phyloP scores from a whole-genome alignment of 2,888 invertebrate species.

The Hartigia nigra region DNA sequence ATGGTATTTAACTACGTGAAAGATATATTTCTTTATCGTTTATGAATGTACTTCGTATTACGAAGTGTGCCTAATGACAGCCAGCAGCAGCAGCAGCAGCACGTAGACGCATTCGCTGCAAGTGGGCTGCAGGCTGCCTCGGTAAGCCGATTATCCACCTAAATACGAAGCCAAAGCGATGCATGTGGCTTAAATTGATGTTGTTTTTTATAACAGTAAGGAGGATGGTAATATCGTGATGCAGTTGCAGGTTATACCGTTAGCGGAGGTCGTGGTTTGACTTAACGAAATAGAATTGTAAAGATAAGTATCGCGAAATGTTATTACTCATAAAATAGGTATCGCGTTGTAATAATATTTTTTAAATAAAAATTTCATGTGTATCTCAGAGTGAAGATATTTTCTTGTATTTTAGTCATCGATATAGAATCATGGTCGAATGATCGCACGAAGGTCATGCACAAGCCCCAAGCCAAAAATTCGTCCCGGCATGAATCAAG shows the following conservation, averaged over 20 bases:
- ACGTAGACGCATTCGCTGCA: constrained; percentile 45
- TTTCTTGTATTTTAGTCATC: not conserved
- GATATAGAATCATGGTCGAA: not conserved
- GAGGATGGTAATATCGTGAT: not conserved
- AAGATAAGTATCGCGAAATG: not conserved
- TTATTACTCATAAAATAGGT: not conserved
- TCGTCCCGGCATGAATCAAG: constrained; percentile 28
- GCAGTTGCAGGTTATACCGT: not conserved
- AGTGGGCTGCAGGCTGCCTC: constrained; percentile 52
- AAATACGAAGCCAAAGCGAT: constrained; percentile 64
- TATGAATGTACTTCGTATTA: not conserved
- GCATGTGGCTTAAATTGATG: constrained; percentile 63
- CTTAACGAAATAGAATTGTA: not conserved
- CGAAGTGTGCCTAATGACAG: constrained; percentile 28
- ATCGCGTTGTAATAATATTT: not conserved
- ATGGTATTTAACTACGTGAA: not conserved
- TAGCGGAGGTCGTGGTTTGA: not conserved
- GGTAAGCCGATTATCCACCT: constrained; percentile 65
- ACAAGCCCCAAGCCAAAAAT: not conserved
- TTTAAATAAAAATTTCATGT: not conserved
- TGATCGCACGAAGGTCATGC: not conserved
- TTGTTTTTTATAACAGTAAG: constrained; percentile 24
- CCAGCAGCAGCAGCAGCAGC: constrained; percentile 23
- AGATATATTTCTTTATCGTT: not conserved
- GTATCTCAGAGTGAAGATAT: not conserved